Conservation (phyloP, 2,797 vertebrate genomes). For the Saguinus oedipus region DNA sequence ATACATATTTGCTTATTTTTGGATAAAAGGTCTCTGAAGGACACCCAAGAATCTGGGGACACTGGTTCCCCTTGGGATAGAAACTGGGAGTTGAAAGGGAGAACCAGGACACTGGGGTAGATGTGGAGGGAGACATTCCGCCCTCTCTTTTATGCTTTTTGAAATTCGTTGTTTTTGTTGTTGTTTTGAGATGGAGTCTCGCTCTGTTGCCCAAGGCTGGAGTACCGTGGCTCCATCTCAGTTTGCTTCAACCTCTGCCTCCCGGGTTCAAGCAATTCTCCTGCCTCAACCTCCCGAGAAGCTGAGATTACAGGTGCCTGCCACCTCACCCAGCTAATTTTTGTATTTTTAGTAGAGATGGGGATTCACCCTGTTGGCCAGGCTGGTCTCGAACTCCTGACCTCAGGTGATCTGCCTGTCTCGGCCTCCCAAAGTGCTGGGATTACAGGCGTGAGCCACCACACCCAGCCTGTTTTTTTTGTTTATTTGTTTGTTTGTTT, state of each 20-base stretch:
- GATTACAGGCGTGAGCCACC: background rate
- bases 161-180: background rate
- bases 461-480: too few species aligned
- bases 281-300: background rate
- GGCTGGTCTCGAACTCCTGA: background rate
- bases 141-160: background rate
- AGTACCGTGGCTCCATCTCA: background rate
- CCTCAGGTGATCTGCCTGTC: background rate
- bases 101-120: accelerated
- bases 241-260: background rate
- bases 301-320: background rate
- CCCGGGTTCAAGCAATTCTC: background rate
- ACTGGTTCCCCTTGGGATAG: background rate
- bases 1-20: background rate
- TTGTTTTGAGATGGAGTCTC: background rate
- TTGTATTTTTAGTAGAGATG: background rate
- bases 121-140: background rate
- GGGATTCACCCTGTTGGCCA: background rate
- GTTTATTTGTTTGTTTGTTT: too few species aligned
- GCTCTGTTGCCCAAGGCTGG: background rate
- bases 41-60: background rate
- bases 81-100: background rate
- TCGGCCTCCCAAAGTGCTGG: background rate
- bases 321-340: background rate
- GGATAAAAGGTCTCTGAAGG: background rate